Base-by-base conservation (phyloP, 1,140 invertebrate species). In the Lineus longissimus region DNA sequence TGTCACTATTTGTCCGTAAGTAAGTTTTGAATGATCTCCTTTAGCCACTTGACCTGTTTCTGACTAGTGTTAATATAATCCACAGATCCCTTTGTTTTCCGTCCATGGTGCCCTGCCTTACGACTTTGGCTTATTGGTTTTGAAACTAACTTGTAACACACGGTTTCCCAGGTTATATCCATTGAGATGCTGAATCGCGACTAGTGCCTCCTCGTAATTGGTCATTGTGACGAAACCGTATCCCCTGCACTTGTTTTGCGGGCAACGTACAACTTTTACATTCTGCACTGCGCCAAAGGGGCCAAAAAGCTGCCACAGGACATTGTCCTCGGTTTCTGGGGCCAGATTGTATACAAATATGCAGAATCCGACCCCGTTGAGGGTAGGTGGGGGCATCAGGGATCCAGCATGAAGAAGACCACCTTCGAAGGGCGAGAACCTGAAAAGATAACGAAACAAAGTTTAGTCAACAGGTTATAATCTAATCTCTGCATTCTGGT, bases 181-280 rank as follows among this genome's bases (percentile, higher is more conserved):
- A 84, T 99, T 98, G 63, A 99, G 87, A 66, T 93, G 94, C 82
- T 96, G 94, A 74, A 99, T 98, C 59, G 97, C 96, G 65, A 96
- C 90, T 27, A 97, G 88, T 15, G 96, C 95, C 80, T 98, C 96
- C 81, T 98, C 95, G 84, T 98, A 98, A 83, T 98, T 97, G 74
- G 94, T 97, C 97, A 99, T 99, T 60, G 95, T 98, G 63, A 99
- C 95, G 83, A 98, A 98, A n/a, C 95, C 97, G 82, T 97, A 98
- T 71, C 97, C 97, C 84, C 98, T 98, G 87, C 97, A 98, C 84
- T 98, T 98, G 85, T 97, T 95, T 82, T 97, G 92, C 75, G 95
- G 87, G 84, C 98, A 96, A 65, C 95, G 89, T 75, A 98, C 97
- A 58, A 85, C 84, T 86, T 98, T 98, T 31, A 98, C 96, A 77